Conservation (phyloP, 1,140 invertebrate species). For the Cyclina sinensis region DNA sequence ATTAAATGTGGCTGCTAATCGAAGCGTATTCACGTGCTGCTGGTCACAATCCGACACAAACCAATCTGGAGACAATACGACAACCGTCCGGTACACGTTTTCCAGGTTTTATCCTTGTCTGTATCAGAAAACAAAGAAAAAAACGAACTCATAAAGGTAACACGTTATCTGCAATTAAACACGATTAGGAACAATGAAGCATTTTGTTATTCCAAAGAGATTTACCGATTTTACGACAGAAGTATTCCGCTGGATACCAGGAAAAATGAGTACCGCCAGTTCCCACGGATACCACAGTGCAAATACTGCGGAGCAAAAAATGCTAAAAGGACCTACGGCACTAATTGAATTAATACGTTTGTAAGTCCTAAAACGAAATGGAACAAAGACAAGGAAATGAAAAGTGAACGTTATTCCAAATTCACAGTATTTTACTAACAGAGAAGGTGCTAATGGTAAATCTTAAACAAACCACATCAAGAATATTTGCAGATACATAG, state of each 20-base stretch:
- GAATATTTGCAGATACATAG: not conserved
- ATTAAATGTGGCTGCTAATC: slow-evolving; percentile 28
- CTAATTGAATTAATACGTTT: not conserved
- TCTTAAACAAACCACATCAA: not conserved
- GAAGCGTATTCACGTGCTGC: slow-evolving; percentile 9
- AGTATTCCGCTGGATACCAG: not conserved
- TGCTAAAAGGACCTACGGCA: not conserved
- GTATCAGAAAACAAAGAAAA: not conserved
- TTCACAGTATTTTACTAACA: not conserved
- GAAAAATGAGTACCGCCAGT: not conserved
- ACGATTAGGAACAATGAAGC: not conserved
- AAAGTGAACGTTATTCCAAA: not conserved
- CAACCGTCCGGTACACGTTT: not conserved
- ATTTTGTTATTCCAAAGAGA: slow-evolving; percentile 39
- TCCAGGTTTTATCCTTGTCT: not conserved
- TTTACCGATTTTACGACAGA: not conserved
- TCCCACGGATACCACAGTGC: slow-evolving; percentile 15
- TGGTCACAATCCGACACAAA: too few relatives aligned
- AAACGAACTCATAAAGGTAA: slow-evolving; percentile 21
- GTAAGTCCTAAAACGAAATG: not conserved
- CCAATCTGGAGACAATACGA: not conserved
- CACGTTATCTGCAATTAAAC: slow-evolving; percentile 23
- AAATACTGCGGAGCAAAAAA: slow-evolving; percentile 3
- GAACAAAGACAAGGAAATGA: not conserved
- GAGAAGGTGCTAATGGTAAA: not conserved